Conservation (phyloP, 2,888 invertebrate species). For the Eilema sororculum region DNA sequence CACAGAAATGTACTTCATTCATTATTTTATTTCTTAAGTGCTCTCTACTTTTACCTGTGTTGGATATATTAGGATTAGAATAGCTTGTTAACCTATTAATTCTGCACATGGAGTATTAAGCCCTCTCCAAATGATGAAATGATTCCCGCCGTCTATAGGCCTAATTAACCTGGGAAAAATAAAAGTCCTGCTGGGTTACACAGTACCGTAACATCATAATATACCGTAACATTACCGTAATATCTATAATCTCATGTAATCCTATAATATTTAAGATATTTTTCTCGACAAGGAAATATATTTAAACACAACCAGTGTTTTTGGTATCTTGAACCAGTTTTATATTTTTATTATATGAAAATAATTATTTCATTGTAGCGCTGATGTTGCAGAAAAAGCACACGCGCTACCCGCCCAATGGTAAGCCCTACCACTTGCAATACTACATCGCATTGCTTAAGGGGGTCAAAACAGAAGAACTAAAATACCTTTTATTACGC, state of each 20-base stretch:
- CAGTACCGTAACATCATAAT: constrained; percentile 34
- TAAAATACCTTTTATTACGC: too few species aligned
- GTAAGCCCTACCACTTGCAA: too few species aligned
- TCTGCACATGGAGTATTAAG: constrained; percentile 46
- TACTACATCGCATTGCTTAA: too few species aligned
- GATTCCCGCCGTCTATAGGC: constrained; percentile 56
- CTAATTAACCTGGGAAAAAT: constrained; percentile 60
- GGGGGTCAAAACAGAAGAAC: too few species aligned
- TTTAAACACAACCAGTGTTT: not conserved
- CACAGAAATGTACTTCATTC: too few species aligned
- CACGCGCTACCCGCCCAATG: too few species aligned
- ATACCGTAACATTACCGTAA: not conserved
- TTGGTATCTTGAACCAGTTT: too few species aligned
- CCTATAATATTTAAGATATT: not conserved
- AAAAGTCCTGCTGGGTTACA: constrained; percentile 41
- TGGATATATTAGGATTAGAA: constrained; percentile 8
- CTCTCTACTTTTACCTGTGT: constrained; percentile 29
- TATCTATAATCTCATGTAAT: too few species aligned
- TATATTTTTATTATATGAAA: too few species aligned
- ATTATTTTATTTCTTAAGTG: not conserved
- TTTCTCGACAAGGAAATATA: not conserved
- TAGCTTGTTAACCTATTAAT: constrained; percentile 14
- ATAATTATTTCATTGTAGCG: too few species aligned
- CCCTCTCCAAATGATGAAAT: constrained; percentile 55
- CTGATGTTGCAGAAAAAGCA: too few species aligned